phyloP scores from a whole-genome alignment of 2,888 invertebrate genomes.

The Heliconius ismenius region DNA sequence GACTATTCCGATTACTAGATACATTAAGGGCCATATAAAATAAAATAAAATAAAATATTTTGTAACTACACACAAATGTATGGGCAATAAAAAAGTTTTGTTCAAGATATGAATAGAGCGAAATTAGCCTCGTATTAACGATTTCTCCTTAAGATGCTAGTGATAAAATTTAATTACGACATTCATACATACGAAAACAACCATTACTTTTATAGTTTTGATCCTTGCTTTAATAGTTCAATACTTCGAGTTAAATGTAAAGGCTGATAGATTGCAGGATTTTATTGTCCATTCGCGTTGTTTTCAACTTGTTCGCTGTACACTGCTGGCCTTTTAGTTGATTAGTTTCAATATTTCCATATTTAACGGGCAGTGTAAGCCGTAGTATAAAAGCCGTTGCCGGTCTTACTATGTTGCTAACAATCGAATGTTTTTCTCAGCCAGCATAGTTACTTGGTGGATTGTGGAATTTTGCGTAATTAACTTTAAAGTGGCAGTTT shows the following conservation, averaged over 20 bases:
- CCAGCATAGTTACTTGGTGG: conserved; percentile 52
- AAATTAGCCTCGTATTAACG: conserved; percentile 55
- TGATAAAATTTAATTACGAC: conserved; percentile 67
- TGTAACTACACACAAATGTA: conserved; percentile 21
- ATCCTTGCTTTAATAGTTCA: conserved; percentile 64
- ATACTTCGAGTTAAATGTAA: conserved; percentile 41
- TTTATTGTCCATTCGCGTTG: conserved; percentile 30
- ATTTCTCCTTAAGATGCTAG: conserved; percentile 57
- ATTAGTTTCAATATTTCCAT: conserved; percentile 28
- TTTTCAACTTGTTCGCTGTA: conserved; percentile 15
- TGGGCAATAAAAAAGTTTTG: conserved; percentile 39
- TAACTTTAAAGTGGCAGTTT: conserved; percentile 73
- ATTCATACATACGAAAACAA: conserved; percentile 53
- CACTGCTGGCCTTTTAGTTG: not conserved
- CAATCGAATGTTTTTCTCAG: conserved; percentile 53
- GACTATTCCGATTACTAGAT: not conserved
- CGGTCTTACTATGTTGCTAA: conserved; percentile 58
- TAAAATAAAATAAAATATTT: conserved; percentile 2
- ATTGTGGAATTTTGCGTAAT: conserved; percentile 77
- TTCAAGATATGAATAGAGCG: conserved; percentile 52
- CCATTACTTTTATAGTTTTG: conserved; percentile 57
- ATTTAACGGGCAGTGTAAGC: conserved; percentile 25
- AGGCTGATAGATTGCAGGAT: conserved; percentile 36
- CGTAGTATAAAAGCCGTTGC: conserved; percentile 28
- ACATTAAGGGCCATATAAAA: conserved; percentile 11